Base-by-base conservation (phyloP, 2,797 vertebrate species). In the Erpetoichthys calabaricus region DNA sequence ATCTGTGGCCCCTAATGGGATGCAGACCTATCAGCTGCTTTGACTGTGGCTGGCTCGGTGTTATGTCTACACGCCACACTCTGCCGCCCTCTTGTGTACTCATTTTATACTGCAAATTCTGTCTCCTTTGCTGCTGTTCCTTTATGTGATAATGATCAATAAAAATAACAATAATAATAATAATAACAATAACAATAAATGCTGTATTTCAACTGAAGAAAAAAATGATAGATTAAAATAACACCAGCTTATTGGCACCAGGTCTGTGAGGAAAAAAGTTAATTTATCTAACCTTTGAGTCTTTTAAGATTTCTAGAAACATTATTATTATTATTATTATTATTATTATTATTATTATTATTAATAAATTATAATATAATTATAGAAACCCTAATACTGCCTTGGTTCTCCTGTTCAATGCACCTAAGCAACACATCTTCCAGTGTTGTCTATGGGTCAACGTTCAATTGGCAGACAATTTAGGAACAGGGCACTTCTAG, bases 31-130 rank as follows among this genome's bases (percentile, higher is more conserved):
- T 25, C 25, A 25, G 25, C 25, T 25, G 25, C 25, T 25, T 25
- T 25, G 25, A 25, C 25, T 25, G 25, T 25, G 25, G 25, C 25
- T 25, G 25, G 25, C 25, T 25, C 25, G 25, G 2, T 51, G 53
- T 60, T n/a, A 49, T 49, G 7, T 49, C 69, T 68, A 25, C 25
- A 56, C 57, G 75, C 79, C 80, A 79, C 81, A 67, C 67, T 69
- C 64, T 74, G 65, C 68, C 66, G 68, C 68, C 72, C 65, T 63
- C 72, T 70, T 63, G 67, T 70, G 72, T 64, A 55, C 56, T 62
- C 57, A 64, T 57, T 59, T 60, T 55, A 63, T 54, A 60, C 64
- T 51, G 56, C 55, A 60, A 59, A 57, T 56, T 56, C 57, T 62
- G 56, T 65, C 55, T 62, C 49, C 57, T 59, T 51, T 42, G 50